A percentile compares a stretch with the other conserved stretches of the same genome.
phyloP scores from a whole-genome alignment of 2,888 invertebrate genomes.

The Parnassius glacialis region DNA sequence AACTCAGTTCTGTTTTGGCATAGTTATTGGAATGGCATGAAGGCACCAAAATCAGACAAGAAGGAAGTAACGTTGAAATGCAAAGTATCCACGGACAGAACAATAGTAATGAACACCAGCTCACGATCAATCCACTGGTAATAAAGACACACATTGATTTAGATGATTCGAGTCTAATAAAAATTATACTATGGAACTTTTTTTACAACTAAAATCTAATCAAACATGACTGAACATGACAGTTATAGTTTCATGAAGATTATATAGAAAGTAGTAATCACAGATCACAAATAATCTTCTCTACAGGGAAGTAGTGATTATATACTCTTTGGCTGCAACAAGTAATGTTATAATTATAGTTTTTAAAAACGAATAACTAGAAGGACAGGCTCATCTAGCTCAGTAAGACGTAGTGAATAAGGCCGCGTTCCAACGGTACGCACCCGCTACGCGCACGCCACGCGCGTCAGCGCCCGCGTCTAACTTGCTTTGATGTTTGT shows the following conservation, averaged over 20 bases:
- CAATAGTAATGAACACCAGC: slow-evolving; percentile 22
- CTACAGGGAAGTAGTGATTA: neutral
- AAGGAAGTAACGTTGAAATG: slow-evolving; percentile 5
- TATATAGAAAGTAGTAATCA: no score
- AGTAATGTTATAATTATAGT: neutral
- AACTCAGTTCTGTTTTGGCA: neutral
- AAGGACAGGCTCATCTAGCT: neutral
- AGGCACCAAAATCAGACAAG: slow-evolving; percentile 14
- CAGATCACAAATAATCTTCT: no score
- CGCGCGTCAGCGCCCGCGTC: no score
- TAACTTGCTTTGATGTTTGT: no score
- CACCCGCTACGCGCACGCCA: no score
- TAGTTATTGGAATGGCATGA: neutral
- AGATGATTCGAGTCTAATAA: neutral
- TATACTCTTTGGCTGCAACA: no score
- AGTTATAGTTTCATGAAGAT: no score
- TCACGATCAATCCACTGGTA: slow-evolving; percentile 8
- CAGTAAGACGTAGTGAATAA: neutral
- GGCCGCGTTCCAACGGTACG: no score
- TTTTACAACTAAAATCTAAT: neutral
- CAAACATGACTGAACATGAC: no score
- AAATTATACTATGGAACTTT: neutral
- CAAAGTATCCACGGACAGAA: slow-evolving; percentile 27
- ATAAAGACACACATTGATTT: slow-evolving; percentile 24
- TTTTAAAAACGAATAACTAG: neutral